A percentile compares a stretch with the other conserved stretches of the same genome.
phyloP scores from a whole-genome alignment of 30 jellyfish, hydroid and myxozoan species.

The Hydractinia echinata region DNA sequence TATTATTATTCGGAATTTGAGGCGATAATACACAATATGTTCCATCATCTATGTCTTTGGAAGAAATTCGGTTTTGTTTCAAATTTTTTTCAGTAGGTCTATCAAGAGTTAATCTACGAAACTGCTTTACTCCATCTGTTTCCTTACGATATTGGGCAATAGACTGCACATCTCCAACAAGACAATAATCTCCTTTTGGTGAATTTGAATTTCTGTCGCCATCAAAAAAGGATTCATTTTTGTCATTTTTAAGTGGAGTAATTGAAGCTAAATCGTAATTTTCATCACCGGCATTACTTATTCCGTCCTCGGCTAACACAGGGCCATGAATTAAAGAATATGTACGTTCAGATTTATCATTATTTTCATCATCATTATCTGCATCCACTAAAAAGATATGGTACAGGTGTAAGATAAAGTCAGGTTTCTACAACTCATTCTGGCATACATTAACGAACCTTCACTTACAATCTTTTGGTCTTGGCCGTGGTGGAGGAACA shows the following conservation, averaged over 20 bases:
- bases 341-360: slow-evolving; percentile 11
- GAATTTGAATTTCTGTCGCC: neutral
- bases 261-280: slow-evolving; percentile 25
- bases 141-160: too few relatives aligned
- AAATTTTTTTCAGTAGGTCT: neutral
- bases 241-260: slow-evolving; percentile 8
- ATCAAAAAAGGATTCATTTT: neutral
- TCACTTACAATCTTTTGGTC: slow-evolving; percentile 8
- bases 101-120: neutral
- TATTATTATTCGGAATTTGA: too few relatives aligned
- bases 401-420: too few relatives aligned
- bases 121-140: slow-evolving; percentile 20
- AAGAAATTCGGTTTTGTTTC: neutral
- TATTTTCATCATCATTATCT: slow-evolving; percentile 7
- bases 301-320: neutral
- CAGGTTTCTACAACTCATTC: neutral
- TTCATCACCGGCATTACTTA: neutral
- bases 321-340: slow-evolving; percentile 23
- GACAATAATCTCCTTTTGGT: slow-evolving; percentile 7
- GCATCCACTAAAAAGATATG: neutral
- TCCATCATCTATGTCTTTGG: too few relatives aligned
- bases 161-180: slow-evolving; percentile 20
- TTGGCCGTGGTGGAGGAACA: slow-evolving; percentile 76
- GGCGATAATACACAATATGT: too few relatives aligned
- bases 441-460: neutral